Evolutionary conservation across 2,113 vertebrate genomes (phyloP).

Genomic region (Noturus placidus): DNA sequence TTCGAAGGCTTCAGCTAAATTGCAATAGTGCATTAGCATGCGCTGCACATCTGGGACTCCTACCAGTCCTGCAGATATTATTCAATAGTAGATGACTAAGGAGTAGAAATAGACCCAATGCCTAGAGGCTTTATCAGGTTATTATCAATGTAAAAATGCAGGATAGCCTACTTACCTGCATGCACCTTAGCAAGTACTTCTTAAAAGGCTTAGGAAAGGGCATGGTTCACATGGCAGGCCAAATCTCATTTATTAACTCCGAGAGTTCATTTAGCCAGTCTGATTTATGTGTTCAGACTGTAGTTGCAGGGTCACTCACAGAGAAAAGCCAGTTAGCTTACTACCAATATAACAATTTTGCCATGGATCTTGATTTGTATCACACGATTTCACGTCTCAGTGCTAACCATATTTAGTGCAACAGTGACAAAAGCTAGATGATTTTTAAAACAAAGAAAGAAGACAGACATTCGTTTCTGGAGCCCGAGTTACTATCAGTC

Average conservation of each 20-base stretch:
- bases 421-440: background rate
- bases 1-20: constrained; percentile 48
- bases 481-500: background rate
- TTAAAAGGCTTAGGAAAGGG: background rate
- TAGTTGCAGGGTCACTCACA: background rate
- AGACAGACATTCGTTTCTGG: background rate
- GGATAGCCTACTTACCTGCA: background rate
- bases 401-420: background rate
- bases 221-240: background rate
- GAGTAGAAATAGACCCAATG: background rate
- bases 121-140: background rate
- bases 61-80: constrained; percentile 26
- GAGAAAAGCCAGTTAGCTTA: background rate
- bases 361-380: background rate
- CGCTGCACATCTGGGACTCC: constrained; percentile 26
- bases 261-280: background rate
- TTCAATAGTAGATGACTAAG: background rate
- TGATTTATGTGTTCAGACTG: background rate
- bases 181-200: background rate
- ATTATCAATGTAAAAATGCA: constrained; percentile 4
- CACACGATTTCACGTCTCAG: background rate
- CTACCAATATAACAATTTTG: background rate
- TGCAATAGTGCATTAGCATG: constrained; percentile 47
- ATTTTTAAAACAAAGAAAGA: background rate
- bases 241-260: background rate